Conservation (phyloP, 2,888 invertebrate genomes). For the Germaria angustata region DNA sequence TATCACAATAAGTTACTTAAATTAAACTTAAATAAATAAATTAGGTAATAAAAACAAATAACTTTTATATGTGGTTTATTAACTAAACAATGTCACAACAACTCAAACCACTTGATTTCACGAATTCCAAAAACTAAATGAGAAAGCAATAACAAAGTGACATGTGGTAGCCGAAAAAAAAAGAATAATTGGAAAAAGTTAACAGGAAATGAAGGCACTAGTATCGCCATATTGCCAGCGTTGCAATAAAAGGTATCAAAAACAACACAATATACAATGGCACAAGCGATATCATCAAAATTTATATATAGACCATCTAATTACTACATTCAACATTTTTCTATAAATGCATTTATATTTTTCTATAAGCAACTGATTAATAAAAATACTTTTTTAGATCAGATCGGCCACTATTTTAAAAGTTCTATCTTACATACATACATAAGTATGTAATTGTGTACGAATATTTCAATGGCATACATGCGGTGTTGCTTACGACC, state of each 20-base stretch:
- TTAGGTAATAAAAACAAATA: slow-evolving; percentile 8
- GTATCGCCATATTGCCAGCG: slow-evolving; percentile 64
- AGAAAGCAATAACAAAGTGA: slow-evolving; percentile 61
- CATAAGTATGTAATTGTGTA: no score
- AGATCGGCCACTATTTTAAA: no score
- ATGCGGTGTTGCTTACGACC: no score
- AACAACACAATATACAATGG: not conserved
- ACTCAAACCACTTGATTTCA: slow-evolving; percentile 71
- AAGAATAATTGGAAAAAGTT: no score
- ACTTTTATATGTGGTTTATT: slow-evolving; percentile 13
- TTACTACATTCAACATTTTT: no score
- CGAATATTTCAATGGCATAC: no score
- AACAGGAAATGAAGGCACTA: slow-evolving; percentile 59
- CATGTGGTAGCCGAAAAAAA: slow-evolving; percentile 39
- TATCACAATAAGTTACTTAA: slow-evolving; percentile 73
- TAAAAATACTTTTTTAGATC: not conserved
- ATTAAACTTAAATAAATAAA: slow-evolving; percentile 54
- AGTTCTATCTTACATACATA: no score
- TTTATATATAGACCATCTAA: not conserved
- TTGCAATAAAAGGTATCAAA: slow-evolving; percentile 36
- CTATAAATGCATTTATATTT: no score
- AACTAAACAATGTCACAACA: not conserved
- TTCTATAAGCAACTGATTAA: no score
- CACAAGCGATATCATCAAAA: not conserved
- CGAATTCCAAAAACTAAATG: slow-evolving; percentile 74